A percentile compares a stretch with the other conserved stretches of the same genome.
phyloP scores from a whole-genome alignment of 2,888 invertebrate genomes.

The Brachypalpus laphriformis region DNA sequence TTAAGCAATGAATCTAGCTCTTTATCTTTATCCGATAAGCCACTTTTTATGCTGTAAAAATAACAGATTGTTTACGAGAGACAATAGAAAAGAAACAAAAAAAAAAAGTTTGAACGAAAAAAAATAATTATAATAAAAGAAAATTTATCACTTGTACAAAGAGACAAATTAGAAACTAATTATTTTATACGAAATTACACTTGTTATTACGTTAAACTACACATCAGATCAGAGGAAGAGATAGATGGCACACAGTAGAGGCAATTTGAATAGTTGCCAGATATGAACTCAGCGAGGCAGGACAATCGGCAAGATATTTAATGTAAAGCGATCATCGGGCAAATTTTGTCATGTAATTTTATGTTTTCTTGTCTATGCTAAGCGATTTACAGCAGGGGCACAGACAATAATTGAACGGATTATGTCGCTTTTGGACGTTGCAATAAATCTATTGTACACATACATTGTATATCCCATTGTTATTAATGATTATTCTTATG shows the following conservation, averaged over 20 bases:
- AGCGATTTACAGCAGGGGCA: constrained; percentile 1
- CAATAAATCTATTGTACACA: constrained; percentile 15
- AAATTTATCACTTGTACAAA: constrained; percentile 10
- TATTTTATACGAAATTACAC: constrained; percentile 42
- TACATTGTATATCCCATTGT: background rate
- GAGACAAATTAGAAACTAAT: constrained; percentile 50
- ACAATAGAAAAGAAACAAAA: constrained; percentile 50
- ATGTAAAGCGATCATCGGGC: constrained; percentile 40
- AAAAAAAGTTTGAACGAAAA: constrained; percentile 2
- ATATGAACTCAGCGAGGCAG: constrained; percentile 38
- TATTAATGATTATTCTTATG: constrained; percentile 18
- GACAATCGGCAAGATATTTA: constrained; percentile 55
- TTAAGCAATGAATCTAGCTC: constrained; percentile 90
- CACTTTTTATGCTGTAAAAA: constrained; percentile 82
- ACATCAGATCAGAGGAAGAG: background rate
- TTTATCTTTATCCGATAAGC: constrained; percentile 84
- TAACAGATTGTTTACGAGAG: constrained; percentile 61
- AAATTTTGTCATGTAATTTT: constrained; percentile 61
- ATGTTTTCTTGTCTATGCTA: constrained; percentile 4
- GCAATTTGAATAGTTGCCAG: constrained; percentile 66
- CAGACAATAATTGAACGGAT: constrained; percentile 20
- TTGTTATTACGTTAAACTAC: constrained; percentile 50
- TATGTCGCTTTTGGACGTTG: constrained; percentile 19
- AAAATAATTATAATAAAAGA: background rate
- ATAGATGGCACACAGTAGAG: constrained; percentile 15